These are phyloP conservation scores for Drosophila phalerata DNA, from an alignment of 2,888 invertebrate species.

Conservation along the genomic window DNA sequence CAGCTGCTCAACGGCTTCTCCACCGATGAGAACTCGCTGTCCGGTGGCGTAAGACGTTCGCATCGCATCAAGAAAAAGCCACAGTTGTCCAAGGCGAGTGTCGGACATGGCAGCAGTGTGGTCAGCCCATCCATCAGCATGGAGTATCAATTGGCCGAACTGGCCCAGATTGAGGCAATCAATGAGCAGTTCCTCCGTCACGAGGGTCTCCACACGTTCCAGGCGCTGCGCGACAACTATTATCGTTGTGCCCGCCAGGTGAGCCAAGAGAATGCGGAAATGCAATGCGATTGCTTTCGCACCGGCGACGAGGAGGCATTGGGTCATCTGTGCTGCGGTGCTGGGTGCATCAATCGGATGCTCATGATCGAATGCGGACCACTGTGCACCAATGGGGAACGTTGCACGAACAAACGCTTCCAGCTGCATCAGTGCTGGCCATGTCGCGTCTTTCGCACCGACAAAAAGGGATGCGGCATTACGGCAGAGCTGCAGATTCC, in stretches of 20 bases:
- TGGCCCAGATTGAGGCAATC: constrained; percentile 81
- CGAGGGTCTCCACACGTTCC: constrained; percentile 89
- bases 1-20: constrained; percentile 29
- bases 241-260: constrained; percentile 93
- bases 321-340: constrained; percentile 95
- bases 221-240: constrained; percentile 93
- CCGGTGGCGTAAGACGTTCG: constrained; percentile 88
- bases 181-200: constrained; percentile 83
- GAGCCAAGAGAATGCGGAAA: constrained; percentile 95
- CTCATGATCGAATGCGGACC: constrained; percentile 99
- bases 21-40: neutral
- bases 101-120: constrained; percentile 84
- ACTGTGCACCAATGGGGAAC: constrained; percentile 94
- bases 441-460: constrained; percentile 95
- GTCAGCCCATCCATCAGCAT: constrained; percentile 47
- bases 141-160: constrained; percentile 77
- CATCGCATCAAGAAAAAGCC: constrained; percentile 92
- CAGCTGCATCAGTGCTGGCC: constrained; percentile 94
- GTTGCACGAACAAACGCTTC: constrained; percentile 97
- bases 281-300: constrained; percentile 97
- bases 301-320: constrained; percentile 94
- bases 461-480: constrained; percentile 98
- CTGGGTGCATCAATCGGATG: constrained; percentile 97
- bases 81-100: constrained; percentile 79
- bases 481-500: constrained; percentile 85